A percentile compares a stretch with the other conserved stretches of the same genome.
phyloP scores from a whole-genome alignment of 2,797 vertebrate species.

The Chrysocyon brachyurus region DNA sequence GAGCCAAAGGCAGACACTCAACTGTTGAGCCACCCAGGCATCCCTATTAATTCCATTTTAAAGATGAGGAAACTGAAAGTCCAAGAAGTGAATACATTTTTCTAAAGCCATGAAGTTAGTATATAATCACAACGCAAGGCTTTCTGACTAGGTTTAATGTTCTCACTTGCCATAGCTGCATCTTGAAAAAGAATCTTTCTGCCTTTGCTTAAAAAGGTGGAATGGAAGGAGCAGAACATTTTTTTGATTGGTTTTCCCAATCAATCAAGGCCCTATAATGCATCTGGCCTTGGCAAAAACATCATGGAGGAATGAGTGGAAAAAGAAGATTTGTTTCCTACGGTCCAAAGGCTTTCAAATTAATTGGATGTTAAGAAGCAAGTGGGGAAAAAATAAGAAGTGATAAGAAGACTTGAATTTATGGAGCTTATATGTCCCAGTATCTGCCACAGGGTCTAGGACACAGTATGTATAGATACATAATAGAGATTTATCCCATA shows the following conservation, averaged over 20 bases:
- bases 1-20: too few species aligned
- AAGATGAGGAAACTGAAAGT: slow-evolving; percentile 18
- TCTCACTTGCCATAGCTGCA: background rate
- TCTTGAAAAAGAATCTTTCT: background rate
- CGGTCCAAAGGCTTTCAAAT: slow-evolving; percentile 52
- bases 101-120: slow-evolving; percentile 30
- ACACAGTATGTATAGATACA: background rate
- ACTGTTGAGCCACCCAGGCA: too few species aligned
- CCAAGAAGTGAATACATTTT: background rate
- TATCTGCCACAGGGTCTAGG: background rate
- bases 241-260: slow-evolving; percentile 28
- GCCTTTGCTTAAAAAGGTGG: slow-evolving; percentile 26
- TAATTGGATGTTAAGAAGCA: slow-evolving; percentile 9
- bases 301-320: background rate
- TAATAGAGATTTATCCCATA: background rate
- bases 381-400: background rate
- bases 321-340: slow-evolving; percentile 8
- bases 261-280: background rate
- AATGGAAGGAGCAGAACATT: background rate
- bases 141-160: slow-evolving; percentile 35
- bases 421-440: background rate
- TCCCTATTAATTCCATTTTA: slow-evolving; percentile 31
- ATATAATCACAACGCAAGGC: background rate
- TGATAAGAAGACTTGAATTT: background rate
- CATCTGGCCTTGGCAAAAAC: slow-evolving; percentile 15